A percentile compares a stretch with the other conserved stretches of the same genome.
Evolutionary conservation across 2,797 vertebrate genomes (phyloP).

Genomic region (Peromyscus attwateri): DNA sequence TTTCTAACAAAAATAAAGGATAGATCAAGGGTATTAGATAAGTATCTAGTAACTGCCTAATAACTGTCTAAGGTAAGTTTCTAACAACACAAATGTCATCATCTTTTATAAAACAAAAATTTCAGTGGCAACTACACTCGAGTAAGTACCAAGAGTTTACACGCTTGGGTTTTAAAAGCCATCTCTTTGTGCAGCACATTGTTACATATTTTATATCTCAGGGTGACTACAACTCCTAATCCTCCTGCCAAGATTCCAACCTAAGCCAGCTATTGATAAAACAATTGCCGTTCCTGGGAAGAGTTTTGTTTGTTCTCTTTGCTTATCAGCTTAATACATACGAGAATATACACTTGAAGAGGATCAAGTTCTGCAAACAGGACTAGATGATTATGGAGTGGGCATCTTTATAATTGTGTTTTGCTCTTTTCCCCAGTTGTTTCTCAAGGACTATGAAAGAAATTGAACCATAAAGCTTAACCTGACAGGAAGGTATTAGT

Average conservation of each 20-base stretch:
- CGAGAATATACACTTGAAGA: conserved; percentile 71
- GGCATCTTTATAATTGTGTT: conserved; percentile 74
- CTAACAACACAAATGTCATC: conserved; percentile 4
- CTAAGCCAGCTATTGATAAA: conserved; percentile 29
- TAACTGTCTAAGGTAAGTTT: background rate
- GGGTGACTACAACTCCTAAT: conserved; percentile 54
- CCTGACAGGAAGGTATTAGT: conserved; percentile 79
- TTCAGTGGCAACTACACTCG: conserved; percentile 21
- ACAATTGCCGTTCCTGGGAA: conserved; percentile 24
- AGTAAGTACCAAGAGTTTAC: background rate
- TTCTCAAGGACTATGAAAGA: conserved; percentile 69
- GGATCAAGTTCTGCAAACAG: conserved; percentile 66
- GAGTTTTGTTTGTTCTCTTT: background rate
- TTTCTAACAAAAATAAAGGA: conserved; percentile 11
- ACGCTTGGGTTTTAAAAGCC: background rate
- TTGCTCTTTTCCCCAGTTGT: conserved; percentile 4
- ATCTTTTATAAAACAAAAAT: conserved; percentile 7
- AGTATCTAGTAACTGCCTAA: conserved; percentile 17
- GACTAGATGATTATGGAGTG: conserved; percentile 68
- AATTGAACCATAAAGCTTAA: conserved; percentile 82
- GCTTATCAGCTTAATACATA: conserved; percentile 26
- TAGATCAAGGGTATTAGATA: background rate
- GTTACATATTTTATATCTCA: conserved; percentile 17
- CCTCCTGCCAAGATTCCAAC: background rate
- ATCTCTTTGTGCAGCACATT: background rate